A percentile compares a stretch with the other conserved stretches of the same genome.
These are phyloP conservation scores for Esox niger DNA, from an alignment of 2,113 vertebrate species.

Conservation along the genomic window DNA sequence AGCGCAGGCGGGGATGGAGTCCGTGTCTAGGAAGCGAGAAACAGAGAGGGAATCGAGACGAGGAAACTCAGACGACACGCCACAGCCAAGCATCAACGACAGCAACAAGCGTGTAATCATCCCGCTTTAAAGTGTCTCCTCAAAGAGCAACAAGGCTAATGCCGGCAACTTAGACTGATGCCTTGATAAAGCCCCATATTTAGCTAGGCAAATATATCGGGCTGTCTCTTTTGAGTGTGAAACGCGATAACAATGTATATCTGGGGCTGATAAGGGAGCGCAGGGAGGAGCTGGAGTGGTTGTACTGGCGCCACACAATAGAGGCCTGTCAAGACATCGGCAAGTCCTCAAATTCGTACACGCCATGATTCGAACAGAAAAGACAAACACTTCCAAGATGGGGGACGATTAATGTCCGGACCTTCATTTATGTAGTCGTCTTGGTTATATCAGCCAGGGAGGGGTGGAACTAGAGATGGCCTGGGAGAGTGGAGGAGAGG, in stretches of 20 bases:
- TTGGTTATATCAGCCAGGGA: slow-evolving; percentile 73
- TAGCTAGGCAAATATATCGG: slow-evolving; percentile 67
- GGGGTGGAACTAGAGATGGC: too few relatives aligned
- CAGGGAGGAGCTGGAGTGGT: slow-evolving; percentile 50
- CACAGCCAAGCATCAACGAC: slow-evolving; percentile 59
- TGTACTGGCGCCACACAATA: slow-evolving; percentile 49
- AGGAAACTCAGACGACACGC: slow-evolving; percentile 20
- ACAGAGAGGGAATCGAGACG: slow-evolving; percentile 28
- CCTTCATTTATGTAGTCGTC: slow-evolving; percentile 69
- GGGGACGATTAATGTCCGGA: slow-evolving; percentile 66
- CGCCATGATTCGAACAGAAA: slow-evolving; percentile 51
- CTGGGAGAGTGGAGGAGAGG: slow-evolving; percentile 42
- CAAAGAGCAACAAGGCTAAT: slow-evolving; percentile 66
- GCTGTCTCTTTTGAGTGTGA: slow-evolving; percentile 63
- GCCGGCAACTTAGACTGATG: slow-evolving; percentile 69
- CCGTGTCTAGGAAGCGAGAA: not conserved
- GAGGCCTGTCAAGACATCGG: slow-evolving; percentile 64
- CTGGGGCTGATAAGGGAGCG: slow-evolving; percentile 65
- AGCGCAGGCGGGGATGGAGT: not conserved
- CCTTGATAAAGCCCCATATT: slow-evolving; percentile 70
- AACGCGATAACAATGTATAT: slow-evolving; percentile 73
- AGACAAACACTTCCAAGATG: slow-evolving; percentile 7
- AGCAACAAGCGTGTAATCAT: slow-evolving; percentile 75
- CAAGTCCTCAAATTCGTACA: slow-evolving; percentile 62
- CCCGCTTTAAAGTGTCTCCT: slow-evolving; percentile 65